phyloP scores from a whole-genome alignment of 2,797 vertebrate species.

The Muscicapa comitata region DNA sequence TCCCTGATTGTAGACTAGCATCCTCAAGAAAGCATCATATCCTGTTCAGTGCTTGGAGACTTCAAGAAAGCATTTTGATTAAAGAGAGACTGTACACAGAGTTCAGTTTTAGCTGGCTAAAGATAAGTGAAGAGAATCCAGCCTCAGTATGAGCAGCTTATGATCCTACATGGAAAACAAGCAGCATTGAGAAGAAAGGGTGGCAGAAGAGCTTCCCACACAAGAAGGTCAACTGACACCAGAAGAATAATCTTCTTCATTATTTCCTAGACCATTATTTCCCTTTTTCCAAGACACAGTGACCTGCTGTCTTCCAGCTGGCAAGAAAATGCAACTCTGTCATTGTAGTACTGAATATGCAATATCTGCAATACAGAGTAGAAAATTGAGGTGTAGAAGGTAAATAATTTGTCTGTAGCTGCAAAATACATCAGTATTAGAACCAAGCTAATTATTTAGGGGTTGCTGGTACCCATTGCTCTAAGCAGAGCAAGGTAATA shows the following conservation, averaged over 20 bases:
- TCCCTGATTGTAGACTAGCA: neutral
- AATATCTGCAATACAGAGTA: neutral
- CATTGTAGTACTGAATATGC: neutral
- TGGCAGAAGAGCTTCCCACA: neutral
- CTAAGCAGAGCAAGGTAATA: neutral
- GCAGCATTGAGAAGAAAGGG: neutral
- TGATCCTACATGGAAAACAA: neutral
- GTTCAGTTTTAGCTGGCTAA: neutral
- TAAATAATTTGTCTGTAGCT: neutral
- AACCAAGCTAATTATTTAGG: neutral
- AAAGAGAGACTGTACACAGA: neutral
- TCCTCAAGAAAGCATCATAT: neutral
- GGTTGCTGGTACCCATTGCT: neutral
- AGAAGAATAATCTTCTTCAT: neutral
- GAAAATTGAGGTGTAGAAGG: neutral
- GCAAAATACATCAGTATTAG: neutral
- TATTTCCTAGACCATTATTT: neutral
- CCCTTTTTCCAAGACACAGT: neutral
- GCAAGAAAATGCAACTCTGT: neutral
- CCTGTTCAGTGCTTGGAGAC: neutral
- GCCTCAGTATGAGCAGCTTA: neutral
- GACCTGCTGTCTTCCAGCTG: neutral
- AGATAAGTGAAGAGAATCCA: neutral
- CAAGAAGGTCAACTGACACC: neutral
- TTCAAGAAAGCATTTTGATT: neutral